phyloP scores from a whole-genome alignment of 30 jellyfish, hydroid and myxozoan genomes.

The Aurelia coerulea region DNA sequence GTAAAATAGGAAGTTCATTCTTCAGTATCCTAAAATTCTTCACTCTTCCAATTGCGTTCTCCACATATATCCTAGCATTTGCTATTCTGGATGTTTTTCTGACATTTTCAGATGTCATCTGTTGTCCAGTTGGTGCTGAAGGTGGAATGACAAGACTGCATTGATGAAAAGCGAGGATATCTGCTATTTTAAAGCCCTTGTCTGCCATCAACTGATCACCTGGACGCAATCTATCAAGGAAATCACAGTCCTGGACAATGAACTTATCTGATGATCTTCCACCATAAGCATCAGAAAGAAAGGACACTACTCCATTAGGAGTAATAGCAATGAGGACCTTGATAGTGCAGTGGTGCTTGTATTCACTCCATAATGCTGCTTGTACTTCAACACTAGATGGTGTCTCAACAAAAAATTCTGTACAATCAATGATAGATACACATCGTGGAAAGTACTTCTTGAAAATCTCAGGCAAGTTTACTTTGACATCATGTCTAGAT shows the following conservation, averaged over 20 bases:
- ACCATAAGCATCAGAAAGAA: constrained; percentile 25
- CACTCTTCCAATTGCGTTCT: constrained; percentile 48
- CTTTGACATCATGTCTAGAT: background rate
- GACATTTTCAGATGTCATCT: constrained; percentile 11
- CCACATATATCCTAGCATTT: constrained; percentile 42
- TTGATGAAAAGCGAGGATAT: background rate
- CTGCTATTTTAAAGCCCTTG: constrained; percentile 23
- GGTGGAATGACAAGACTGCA: constrained; percentile 12
- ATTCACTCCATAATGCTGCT: constrained; percentile 17
- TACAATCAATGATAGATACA: constrained; percentile 9
- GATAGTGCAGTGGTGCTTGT: constrained; percentile 39
- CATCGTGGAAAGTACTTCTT: background rate
- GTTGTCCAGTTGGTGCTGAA: background rate
- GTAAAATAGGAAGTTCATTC: constrained; percentile 1
- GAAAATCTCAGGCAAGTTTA: background rate
- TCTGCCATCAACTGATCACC: constrained; percentile 39
- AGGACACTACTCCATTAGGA: constrained; percentile 35
- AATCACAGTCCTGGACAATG: constrained; percentile 25
- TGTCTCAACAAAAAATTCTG: constrained; percentile 18
- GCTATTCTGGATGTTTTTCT: background rate
- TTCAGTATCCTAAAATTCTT: constrained; percentile 3
- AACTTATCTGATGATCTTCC: constrained; percentile 46
- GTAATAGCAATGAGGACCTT: constrained; percentile 6
- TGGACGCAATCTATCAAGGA: constrained; percentile 17
- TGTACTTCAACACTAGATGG: constrained; percentile 13